Base-by-base conservation (phyloP, 37 sponge, comb jelly and placozoan species). In the Cladorhizidae sp. region DNA sequence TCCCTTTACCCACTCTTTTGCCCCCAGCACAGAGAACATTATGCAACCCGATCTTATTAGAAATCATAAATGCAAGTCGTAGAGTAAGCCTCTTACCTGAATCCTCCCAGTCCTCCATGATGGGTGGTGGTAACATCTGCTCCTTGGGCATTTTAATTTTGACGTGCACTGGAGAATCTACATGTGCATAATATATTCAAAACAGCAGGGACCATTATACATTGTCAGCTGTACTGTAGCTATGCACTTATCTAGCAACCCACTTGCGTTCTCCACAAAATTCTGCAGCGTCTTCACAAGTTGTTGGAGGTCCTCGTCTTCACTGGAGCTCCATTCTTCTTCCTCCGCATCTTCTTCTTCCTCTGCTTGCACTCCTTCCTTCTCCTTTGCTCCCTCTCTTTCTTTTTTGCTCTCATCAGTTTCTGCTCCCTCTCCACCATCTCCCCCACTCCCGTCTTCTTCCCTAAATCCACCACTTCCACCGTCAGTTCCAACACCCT, bases 271-370 rank as follows among this genome's bases (percentile, higher is more conserved):
- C 20, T 81, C 75, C 17, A 90, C 79, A 68, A 86, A 87, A 33
- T 55, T 57, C 68, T 92, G 89, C 67, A 92, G 69, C 0, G 93
- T 92, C 21, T 69, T 12, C 18, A 92, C 73, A 62, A 92, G 49
- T 55, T 76, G 78, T n/a, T 79, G 77, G 23, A 92, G 38, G 14
- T 87, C 87, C 26, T 72, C 86, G 20, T 61, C 73, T 21, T 80
- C 81, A 71, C 57, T 79, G 67, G 33, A 36, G 25, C 23, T 45
- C 68, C 62, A 40, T 50, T 74, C 74, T 39, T 90, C 88, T 64
- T 91, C 91, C 43, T 81, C 82, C 31, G 70, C 82, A 3, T 61
- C 74, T 20, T 73, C 81, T 31, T 70, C 72, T 25, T 71, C n/a
- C 71, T 57, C 72, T 39, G 26, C 59, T 7, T 28, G 14, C 2